Evolutionary conservation across 2,113 vertebrate genomes (phyloP), one percentile per base, ranked within the genome.

Genomic region (Oreamnos americanus): DNA sequence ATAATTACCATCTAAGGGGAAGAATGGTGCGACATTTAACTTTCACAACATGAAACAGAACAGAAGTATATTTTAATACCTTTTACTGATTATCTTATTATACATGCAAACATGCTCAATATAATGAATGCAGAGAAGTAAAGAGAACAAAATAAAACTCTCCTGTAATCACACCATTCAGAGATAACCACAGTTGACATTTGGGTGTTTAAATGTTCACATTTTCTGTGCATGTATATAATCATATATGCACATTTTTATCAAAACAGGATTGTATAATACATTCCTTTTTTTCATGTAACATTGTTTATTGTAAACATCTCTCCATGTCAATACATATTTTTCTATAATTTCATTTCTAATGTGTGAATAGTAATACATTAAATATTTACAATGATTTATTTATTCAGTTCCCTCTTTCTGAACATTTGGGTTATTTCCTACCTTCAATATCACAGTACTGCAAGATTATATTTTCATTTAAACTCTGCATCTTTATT

Each of bases 61-160:
- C 97, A 97, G 96, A 98, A 98, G 94, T 96, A 90, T 88, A 98
- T 95, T 97, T 98, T 97, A 98, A 98, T 98, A 97, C 91, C 96
- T 94, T 98, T 97, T 97, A 97, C 97, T 93, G 97, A 98, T 98
- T 97, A 97, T 96, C 93, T 98, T 98, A 97, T 97, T 97, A 97
- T 97, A 94, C 97, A 98, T 67, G 78, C 97, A 98, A 98, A 98
- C 93, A 98, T 91, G 93, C 83, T 98, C 96, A 86, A 94, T 96
- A 94, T 97, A 98, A 95, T 98, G 98, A 98, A 98, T 97, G 97
- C 93, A 81, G 88, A 98, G 78, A 97, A 87, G 94, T 97, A 97
- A 96, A 95, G 90, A 97, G 96, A 98, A 98, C 78, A 97, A 98
- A 97, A 97, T 97, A 97, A 97, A 98, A 97, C 96, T 95, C 94